These are phyloP conservation scores for Myripristis murdjan DNA, from an alignment of 2,797 vertebrate genomes.

Conservation along the genomic window DNA sequence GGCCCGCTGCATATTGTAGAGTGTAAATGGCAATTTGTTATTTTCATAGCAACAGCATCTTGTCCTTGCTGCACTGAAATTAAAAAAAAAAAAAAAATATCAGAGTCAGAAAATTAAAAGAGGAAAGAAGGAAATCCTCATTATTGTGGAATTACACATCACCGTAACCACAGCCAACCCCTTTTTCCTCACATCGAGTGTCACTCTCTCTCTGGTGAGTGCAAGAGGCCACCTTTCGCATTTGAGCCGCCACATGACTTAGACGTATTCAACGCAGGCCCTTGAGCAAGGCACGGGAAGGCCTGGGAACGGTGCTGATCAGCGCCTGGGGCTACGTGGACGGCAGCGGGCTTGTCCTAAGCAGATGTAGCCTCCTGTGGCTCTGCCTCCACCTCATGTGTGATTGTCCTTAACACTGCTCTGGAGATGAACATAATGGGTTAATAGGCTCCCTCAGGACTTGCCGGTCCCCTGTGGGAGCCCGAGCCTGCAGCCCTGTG, in stretches of 20 bases:
- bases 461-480: conserved; percentile 55
- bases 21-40: too few species aligned
- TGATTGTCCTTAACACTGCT: conserved; percentile 65
- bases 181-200: too few species aligned
- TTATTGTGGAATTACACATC: background rate
- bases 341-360: background rate
- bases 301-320: conserved; percentile 50
- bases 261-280: conserved; percentile 13
- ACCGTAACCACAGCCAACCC: background rate
- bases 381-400: conserved; percentile 53
- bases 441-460: conserved; percentile 76
- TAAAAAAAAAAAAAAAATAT: background rate
- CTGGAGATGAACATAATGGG: conserved; percentile 73
- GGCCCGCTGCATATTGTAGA: background rate
- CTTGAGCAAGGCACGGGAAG: conserved; percentile 42
- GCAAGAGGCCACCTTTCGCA: background rate
- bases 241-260: conserved; percentile 24
- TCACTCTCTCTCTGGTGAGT: background rate
- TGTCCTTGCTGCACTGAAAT: too few species aligned
- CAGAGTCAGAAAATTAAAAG: background rate
- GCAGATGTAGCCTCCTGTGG: conserved; percentile 70
- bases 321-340: conserved; percentile 29
- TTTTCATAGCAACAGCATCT: background rate
- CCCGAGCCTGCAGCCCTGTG: conserved; percentile 33
- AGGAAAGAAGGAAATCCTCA: too few species aligned